Base-by-base conservation (phyloP, 2,113 vertebrate species). In the Pollimyrus isidori region DNA sequence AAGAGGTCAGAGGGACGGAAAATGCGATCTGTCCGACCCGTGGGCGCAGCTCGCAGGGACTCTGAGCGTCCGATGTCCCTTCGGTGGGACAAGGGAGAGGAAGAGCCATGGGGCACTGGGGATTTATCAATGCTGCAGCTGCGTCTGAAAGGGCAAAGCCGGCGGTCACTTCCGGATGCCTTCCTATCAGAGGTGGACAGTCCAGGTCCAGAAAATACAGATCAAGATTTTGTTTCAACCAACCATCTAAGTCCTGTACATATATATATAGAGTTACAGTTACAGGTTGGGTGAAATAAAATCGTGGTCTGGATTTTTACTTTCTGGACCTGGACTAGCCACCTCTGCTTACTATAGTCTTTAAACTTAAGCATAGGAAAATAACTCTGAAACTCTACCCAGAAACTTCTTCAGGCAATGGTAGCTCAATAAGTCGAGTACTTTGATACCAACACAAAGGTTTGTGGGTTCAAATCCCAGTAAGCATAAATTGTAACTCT, bases 1-100 rank as follows among this genome's bases (percentile, higher is more conserved):
- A 99, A 98, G 86, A 99, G 97, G 93, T 99, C 98, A 0, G 98
- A 99, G 0, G 98, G 97, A 45, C 98, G 96, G 94, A 99, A 99
- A 93, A 99, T 99, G 50, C 98, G 97, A 86, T 99, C 97, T 0
- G 94, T 92, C 0, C 96, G 95, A 45, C 94, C 93, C 35, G 91
- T 93, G 23, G 95, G 93, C 89, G 97, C 97, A 0, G 95, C 95
- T 0, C 98, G 97, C 56, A 99, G 94, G 2, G 98, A 99, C 91
- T 98, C 98, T 0, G 98, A 99, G 73, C 98, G 98, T 87, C 97
- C 95, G 73, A 99, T 97, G 91, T 99, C 97, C 94, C 96, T 97
- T 92, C 92, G 96, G 10, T 97, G 97, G 48, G 97, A 97, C 0
- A 95, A 92, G 0, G 97, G 95, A 0, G 97, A 95, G 86, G 95